Evolutionary conservation across 1,140 invertebrate species (phyloP), one percentile per base, ranked within the genome.

Genomic region (Diabrotica undecimpunctata): DNA sequence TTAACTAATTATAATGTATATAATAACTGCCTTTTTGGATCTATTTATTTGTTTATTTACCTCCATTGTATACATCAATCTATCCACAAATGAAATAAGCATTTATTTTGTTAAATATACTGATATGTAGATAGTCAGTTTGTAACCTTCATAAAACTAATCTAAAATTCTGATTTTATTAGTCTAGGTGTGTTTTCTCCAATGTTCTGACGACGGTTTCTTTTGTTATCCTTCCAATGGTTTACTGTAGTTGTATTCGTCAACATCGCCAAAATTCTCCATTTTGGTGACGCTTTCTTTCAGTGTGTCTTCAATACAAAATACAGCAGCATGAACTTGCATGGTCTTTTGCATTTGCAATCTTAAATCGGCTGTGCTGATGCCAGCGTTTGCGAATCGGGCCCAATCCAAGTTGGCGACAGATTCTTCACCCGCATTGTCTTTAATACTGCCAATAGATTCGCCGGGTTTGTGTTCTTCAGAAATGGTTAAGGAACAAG

Each of bases 261-360:
- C 97, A 41, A 94, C n/a, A n/a, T n/a, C 79, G 56, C 97, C 8
- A n/a, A 90, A 72, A 7, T 84, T 81, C 56, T 79, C 56, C 72
- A 78, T 76, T 64, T 73, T 66, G 6, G 65, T 52, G 70, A 86
- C 86, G 73, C 96, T 96, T 81, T 95, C 91, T 79, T 94, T 81
- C 2, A 98, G 84, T 4, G 89, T 88, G 66, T 91, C 89, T 35
- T 92, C 96, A 67, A 93, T 95, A 70, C 97, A 83, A 84, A 99
- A 99, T 2, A 99, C 98, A 62, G 96, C 96, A 0, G 97, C 97
- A 82, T 99, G 91, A 36, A 84, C 88, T 81, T 99, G 98, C 97
- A 99, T 99, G 38, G 89, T 90, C 81, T 96, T 98, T 81, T 99
- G 98, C 95, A 99, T 95, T 62, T 87, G 87, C 54, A 98, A 82